Conservation (phyloP, 2,888 invertebrate species). For the Phaonia tiefii region DNA sequence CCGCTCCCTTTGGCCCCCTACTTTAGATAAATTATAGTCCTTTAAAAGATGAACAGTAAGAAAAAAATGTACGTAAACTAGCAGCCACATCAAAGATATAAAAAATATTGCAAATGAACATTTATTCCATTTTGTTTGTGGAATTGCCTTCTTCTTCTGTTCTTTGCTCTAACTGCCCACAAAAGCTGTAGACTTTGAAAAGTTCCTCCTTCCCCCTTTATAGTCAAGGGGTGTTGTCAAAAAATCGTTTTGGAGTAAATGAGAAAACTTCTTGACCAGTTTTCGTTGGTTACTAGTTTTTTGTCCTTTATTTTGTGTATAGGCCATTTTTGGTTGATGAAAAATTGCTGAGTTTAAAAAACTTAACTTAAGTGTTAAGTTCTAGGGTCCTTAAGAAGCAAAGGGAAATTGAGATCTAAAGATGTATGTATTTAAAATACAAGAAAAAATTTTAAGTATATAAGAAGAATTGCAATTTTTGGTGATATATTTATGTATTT, state of each 20-base stretch:
- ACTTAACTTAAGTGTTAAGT: conserved; percentile 58
- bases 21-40: no score
- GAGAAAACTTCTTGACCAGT: conserved; percentile 32
- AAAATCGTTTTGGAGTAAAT: conserved; percentile 29
- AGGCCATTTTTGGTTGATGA: conserved; percentile 54
- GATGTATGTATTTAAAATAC: no score
- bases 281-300: conserved; percentile 14
- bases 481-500: conserved; percentile 27
- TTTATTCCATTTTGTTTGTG: conserved; percentile 22
- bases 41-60: no score
- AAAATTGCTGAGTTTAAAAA: conserved; percentile 56
- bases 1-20: no score
- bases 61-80: not conserved
- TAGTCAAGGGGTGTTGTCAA: not conserved
- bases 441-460: not conserved
- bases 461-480: conserved; percentile 22
- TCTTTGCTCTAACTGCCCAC: conserved; percentile 14
- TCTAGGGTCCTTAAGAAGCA: conserved; percentile 30
- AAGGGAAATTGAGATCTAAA: no score
- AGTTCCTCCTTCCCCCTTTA: not conserved
- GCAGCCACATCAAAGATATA: conserved; percentile 6
- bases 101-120: conserved; percentile 39
- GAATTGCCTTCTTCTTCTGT: not conserved
- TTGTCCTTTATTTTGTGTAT: not conserved
- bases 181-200: conserved; percentile 23